A percentile compares a stretch with the other conserved stretches of the same genome.
These are phyloP conservation scores for Alexandromys fortis DNA, from an alignment of 2,113 vertebrate genomes.

Conservation along the genomic window DNA sequence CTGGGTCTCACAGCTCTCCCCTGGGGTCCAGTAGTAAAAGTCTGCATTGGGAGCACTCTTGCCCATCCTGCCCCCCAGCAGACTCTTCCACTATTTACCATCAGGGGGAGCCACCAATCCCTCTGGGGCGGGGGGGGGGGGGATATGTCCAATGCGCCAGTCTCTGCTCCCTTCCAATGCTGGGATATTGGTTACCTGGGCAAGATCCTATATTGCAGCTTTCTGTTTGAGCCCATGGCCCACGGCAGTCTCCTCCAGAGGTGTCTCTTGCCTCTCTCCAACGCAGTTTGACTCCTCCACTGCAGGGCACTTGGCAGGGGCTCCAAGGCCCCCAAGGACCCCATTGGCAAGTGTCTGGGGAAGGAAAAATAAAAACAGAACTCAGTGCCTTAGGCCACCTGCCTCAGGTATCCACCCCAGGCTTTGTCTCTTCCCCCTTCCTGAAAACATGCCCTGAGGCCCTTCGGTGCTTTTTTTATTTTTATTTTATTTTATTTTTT, in stretches of 20 bases:
- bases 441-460: no score
- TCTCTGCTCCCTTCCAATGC: not conserved
- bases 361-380: rapidly evolving
- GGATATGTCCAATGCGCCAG: not conserved
- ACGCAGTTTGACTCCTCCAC: slow-evolving; percentile 89
- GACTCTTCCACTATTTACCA: rapidly evolving
- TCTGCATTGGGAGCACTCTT: not conserved
- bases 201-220: slow-evolving; percentile 91
- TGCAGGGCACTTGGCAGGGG: slow-evolving; percentile 90
- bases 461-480: no score
- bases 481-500: no score
- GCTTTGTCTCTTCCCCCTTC: not conserved
- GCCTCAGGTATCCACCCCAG: not conserved
- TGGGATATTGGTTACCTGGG: slow-evolving; percentile 86
- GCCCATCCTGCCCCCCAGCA: not conserved
- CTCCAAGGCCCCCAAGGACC: slow-evolving; percentile 91
- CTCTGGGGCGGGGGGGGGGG: no score
- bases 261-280: slow-evolving; percentile 81
- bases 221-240: slow-evolving; percentile 89
- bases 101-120: not conserved
- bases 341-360: slow-evolving; percentile 91
- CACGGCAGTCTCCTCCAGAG: slow-evolving; percentile 77
- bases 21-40: slow-evolving; percentile 77
- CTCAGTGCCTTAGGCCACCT: not conserved
- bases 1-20: slow-evolving; percentile 89